Percentiles rank a stretch among this genome's conserved stretches.
These are phyloP conservation scores for Ascaphus truei DNA, from an alignment of 2,113 vertebrate species.

Conservation along the genomic window DNA sequence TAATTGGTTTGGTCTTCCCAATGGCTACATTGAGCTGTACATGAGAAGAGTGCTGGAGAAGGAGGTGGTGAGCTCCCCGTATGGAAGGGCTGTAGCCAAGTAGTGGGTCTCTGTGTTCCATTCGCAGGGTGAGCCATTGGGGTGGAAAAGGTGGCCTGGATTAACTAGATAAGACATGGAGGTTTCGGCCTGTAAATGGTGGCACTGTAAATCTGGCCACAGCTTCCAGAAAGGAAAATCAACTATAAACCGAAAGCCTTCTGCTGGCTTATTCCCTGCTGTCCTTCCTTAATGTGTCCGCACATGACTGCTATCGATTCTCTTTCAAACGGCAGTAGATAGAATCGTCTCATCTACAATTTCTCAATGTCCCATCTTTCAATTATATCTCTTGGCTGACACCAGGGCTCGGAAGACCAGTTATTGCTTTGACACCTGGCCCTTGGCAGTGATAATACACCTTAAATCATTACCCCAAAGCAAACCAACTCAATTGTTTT, in stretches of 20 bases:
- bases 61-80: too few species aligned
- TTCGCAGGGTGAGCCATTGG: too few species aligned
- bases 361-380: conserved; percentile 57
- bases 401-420: conserved; percentile 36
- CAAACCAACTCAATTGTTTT: neutral
- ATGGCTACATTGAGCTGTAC: too few species aligned
- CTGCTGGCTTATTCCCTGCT: conserved; percentile 13
- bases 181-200: neutral
- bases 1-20: too few species aligned
- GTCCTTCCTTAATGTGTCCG: conserved; percentile 34
- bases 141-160: neutral
- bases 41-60: too few species aligned
- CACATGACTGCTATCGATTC: conserved; percentile 51
- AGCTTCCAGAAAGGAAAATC: conserved; percentile 24
- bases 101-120: too few species aligned
- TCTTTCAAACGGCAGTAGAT: conserved; percentile 40
- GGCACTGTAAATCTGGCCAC: neutral
- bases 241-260: conserved; percentile 15
- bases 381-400: conserved; percentile 56
- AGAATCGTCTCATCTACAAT: conserved; percentile 54
- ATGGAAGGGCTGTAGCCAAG: too few species aligned
- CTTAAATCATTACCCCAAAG: conserved; percentile 39
- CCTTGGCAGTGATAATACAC: conserved; percentile 40
- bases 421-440: conserved; percentile 43
- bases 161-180: conserved; percentile 1